phyloP scores from a whole-genome alignment of 2,797 vertebrate species.

The Coregonus sp. region DNA sequence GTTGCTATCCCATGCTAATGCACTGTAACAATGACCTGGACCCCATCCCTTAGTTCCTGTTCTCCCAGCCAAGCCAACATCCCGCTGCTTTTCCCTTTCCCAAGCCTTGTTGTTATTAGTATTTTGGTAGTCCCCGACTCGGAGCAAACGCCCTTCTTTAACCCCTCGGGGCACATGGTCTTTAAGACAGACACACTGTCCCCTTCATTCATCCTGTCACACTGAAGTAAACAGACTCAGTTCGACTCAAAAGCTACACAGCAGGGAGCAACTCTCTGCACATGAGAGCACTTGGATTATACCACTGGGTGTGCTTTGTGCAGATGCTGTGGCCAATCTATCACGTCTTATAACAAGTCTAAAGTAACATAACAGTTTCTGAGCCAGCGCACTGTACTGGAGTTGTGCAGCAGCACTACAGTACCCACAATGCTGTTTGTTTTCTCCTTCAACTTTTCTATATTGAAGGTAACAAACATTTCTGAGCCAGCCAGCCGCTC shows the following conservation, averaged over 20 bases:
- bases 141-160: slow-evolving; percentile 49
- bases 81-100: slow-evolving; percentile 69
- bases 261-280: neutral
- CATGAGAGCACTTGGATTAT: neutral
- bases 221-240: neutral
- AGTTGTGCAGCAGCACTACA: neutral
- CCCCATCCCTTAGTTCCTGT: slow-evolving; percentile 59
- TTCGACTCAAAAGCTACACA: neutral
- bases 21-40: slow-evolving; percentile 67
- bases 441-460: neutral
- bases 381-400: neutral
- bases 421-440: neutral
- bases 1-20: slow-evolving; percentile 52
- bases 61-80: slow-evolving; percentile 56
- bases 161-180: slow-evolving; percentile 15
- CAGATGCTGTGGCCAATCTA: neutral
- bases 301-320: neutral
- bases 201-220: slow-evolving; percentile 26
- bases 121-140: slow-evolving; percentile 1
- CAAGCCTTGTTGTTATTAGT: slow-evolving; percentile 58
- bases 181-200: slow-evolving; percentile 33
- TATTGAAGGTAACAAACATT: neutral
- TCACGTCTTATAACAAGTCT: neutral
- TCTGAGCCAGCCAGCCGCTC: neutral
- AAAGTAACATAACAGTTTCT: neutral